phyloP scores from a whole-genome alignment of 2,888 invertebrate species.

The Scaeva pyrastri region DNA sequence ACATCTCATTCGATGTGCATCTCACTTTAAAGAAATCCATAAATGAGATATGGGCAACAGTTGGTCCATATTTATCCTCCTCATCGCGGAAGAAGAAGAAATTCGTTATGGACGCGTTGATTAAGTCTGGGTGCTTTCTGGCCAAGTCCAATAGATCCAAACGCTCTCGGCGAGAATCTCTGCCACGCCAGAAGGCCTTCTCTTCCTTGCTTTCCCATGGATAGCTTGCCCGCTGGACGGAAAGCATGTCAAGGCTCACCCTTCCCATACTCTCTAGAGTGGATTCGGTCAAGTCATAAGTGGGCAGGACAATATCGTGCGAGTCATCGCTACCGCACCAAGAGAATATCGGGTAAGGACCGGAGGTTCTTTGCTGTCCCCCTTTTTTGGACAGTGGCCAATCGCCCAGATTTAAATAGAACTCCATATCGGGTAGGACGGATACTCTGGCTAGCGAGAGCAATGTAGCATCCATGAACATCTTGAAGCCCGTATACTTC shows the following conservation, averaged over 20 bases:
- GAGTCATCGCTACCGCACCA: conserved; percentile 97
- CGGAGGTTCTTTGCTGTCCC: conserved; percentile 83
- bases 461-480: conserved; percentile 96
- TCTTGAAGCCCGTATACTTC: conserved; percentile 97
- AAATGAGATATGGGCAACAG: conserved; percentile 93
- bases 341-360: conserved; percentile 93
- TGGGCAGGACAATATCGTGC: conserved; percentile 96
- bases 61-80: conserved; percentile 93
- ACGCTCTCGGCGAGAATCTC: conserved; percentile 94
- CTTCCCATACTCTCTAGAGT: conserved; percentile 97
- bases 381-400: conserved; percentile 92
- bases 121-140: conserved; percentile 89
- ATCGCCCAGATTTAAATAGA: conserved; percentile 97
- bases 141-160: conserved; percentile 92
- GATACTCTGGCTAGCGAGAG: conserved; percentile 92
- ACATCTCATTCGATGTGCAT: neutral
- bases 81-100: conserved; percentile 97
- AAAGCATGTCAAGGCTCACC: conserved; percentile 94
- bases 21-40: conserved; percentile 96
- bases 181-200: conserved; percentile 95
- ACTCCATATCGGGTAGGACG: conserved; percentile 92
- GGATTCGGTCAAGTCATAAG: conserved; percentile 97
- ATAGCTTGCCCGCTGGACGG: conserved; percentile 91
- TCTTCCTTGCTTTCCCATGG: conserved; percentile 90
- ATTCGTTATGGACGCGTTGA: conserved; percentile 96